Percentiles rank a stretch among this genome's conserved stretches.
Conservation (phyloP, 2,113 vertebrate species). For the Mesocricetus auratus region DNA sequence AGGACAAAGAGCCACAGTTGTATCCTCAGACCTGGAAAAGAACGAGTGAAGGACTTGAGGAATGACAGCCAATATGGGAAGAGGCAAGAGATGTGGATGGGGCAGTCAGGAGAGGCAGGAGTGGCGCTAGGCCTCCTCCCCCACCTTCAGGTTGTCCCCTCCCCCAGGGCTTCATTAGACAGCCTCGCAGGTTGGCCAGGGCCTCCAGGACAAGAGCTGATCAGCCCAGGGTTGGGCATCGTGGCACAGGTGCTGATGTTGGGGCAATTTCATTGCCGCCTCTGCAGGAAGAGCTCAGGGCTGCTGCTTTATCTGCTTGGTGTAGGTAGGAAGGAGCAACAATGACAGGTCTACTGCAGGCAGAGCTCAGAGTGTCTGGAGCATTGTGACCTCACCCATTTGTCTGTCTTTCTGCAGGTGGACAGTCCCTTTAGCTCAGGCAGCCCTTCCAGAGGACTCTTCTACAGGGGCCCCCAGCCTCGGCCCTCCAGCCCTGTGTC, state of each 20-base stretch:
- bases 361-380: fast-evolving
- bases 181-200: fast-evolving
- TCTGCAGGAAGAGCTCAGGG: background rate
- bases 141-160: fast-evolving
- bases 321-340: fast-evolving
- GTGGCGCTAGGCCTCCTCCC: fast-evolving
- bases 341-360: background rate
- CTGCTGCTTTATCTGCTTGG: background rate
- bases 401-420: constrained; percentile 85
- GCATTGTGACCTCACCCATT: background rate
- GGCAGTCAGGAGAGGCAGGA: fast-evolving
- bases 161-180: background rate
- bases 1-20: fast-evolving
- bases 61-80: too few species aligned
- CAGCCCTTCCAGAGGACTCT: constrained; percentile 92
- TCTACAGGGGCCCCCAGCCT: constrained; percentile 90
- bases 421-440: constrained; percentile 87
- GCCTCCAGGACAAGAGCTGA: too few species aligned
- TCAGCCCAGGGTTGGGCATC: fast-evolving
- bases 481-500: constrained; percentile 92
- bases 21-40: background rate
- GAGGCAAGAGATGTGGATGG: too few species aligned
- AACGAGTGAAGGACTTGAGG: fast-evolving
- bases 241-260: background rate
- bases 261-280: fast-evolving